Base-by-base conservation (phyloP, 2,113 vertebrate genomes). In the Ornithorhynchus anatinus region DNA sequence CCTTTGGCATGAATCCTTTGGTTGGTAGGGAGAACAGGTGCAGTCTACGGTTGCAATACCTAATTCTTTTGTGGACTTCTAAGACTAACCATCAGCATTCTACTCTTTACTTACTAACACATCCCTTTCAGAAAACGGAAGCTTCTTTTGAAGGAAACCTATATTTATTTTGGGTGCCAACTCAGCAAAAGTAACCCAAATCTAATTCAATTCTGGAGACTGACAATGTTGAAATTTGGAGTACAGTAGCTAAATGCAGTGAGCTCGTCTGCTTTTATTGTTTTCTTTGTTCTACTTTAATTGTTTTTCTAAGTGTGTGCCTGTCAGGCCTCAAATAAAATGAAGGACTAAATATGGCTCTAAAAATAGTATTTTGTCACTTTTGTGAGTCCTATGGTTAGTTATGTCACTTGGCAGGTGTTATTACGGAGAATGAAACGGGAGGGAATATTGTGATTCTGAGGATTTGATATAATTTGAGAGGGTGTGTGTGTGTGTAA, bases 231-330 rank as follows among this genome's bases (percentile, higher is more conserved):
- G 60, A 25, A 29, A 57, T 10, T 60, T 35, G 52, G 33, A 69
- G n/a, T 33, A 32, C 33, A 36, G 52, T 52, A 43, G 65, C 35
- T 38, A 57, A 75, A 72, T 45, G 43, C 72, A 75, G 42, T 33
- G 29, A 71, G 79, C n/a, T 76, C 58, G 31, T 42, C 43, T 58
- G 57, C 67, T 77, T 59, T 68, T 66, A 58, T 80, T 66, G 66
- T 67, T 40, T 3, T 20, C 73, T 75, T 67, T 84, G 68, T 84
- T 78, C 67, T 80, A 44, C 23, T 48, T 68, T 78, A 82, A 77
- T 78, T 77, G 73, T 52, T 67, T 75, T 80, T 58, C 63, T 64
- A 69, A 56, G n/a, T n/a, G 54, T 60, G 73, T 68, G 52, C 77
- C 74, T 70, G 37, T 80, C 80, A 73, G 43, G 60, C 47, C 76